phyloP scores from a whole-genome alignment of 2,113 vertebrate species.

The Vanacampus margaritifer region DNA sequence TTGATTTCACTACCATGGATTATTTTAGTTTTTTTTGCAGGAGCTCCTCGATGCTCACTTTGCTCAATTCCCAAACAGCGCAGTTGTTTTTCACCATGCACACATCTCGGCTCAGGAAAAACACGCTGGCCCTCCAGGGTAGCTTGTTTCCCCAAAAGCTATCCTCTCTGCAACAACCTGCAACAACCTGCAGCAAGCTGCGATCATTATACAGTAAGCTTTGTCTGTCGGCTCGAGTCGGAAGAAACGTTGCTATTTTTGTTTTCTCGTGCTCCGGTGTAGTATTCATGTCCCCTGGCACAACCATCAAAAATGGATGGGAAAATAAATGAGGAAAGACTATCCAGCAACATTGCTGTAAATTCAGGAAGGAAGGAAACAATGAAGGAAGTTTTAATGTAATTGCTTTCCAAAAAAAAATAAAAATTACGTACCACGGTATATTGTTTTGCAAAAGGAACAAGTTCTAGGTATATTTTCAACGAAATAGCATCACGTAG shows the following conservation, averaged over 20 bases:
- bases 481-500: neutral
- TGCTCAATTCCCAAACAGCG: conserved; percentile 17
- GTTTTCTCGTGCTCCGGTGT: conserved; percentile 34
- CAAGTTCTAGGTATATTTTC: neutral
- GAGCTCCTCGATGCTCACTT: conserved; percentile 10
- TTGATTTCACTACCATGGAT: neutral
- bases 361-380: conserved; percentile 15
- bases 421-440: too few species aligned
- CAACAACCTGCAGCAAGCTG: neutral
- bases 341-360: neutral
- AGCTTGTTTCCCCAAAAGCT: conserved; percentile 5
- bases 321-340: neutral
- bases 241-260: neutral
- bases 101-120: conserved; percentile 24
- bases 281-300: conserved; percentile 36
- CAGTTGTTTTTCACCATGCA: conserved; percentile 23
- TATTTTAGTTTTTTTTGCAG: neutral
- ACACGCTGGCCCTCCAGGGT: conserved; percentile 16
- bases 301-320: conserved; percentile 23
- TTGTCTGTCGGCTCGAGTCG: conserved; percentile 1
- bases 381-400: conserved; percentile 54
- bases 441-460: neutral
- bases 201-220: conserved; percentile 4
- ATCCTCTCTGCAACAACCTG: neutral
- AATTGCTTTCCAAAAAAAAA: neutral